Evolutionary conservation across 2,888 invertebrate species (phyloP).

Genomic region (Malacosoma neustria): DNA sequence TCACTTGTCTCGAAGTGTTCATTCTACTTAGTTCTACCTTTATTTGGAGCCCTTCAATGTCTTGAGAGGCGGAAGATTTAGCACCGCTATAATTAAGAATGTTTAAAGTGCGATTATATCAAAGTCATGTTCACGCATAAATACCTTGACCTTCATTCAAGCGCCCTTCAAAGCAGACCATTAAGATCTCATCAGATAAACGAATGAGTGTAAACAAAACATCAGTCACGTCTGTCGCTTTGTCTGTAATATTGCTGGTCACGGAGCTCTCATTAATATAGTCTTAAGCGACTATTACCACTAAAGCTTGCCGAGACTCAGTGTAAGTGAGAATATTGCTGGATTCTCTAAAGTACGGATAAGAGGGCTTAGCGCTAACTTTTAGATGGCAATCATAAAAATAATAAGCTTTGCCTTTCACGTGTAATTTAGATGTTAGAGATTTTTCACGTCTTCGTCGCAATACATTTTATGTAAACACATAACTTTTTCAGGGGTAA

Average conservation of each 20-base stretch:
- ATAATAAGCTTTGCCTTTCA: neutral
- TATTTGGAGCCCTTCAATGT: no score
- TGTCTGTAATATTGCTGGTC: constrained; percentile 7
- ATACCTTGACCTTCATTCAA: neutral
- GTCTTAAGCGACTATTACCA: neutral
- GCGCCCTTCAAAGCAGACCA: neutral
- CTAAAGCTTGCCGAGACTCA: neutral
- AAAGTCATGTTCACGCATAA: no score
- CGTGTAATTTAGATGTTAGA: neutral
- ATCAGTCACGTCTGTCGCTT: constrained; percentile 5
- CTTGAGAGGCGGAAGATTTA: no score
- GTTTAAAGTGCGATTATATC: no score
- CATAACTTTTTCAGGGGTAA: no score
- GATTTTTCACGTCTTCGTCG: no score
- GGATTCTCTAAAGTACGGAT: neutral
- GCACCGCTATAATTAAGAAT: no score
- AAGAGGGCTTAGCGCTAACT: neutral
- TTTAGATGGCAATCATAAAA: neutral
- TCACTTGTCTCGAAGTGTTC: no score
- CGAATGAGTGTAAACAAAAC: constrained; percentile 1
- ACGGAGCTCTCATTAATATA: constrained; percentile 12
- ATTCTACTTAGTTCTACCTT: no score
- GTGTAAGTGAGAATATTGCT: neutral
- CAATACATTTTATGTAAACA: no score
- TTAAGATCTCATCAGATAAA: constrained; percentile 2